Evolutionary conservation across 2,113 vertebrate genomes (phyloP), one percentile per base, ranked within the genome.

Genomic region (Lycaon pictus): DNA sequence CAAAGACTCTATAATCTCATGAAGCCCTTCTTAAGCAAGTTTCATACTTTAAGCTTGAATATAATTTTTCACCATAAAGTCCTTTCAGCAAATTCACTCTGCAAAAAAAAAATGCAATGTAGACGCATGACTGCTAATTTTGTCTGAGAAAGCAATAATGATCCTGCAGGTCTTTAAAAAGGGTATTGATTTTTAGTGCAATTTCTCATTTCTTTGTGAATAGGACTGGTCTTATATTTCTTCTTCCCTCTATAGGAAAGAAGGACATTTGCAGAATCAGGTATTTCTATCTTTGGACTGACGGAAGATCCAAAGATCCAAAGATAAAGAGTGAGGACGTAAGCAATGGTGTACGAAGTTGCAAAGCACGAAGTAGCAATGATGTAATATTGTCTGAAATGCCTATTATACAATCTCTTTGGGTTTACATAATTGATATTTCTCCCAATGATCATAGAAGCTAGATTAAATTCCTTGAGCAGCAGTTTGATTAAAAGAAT

Each of bases 101-200:
- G 19, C 55, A 81, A 58, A 92, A 97, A 35, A 88, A 88, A 93
- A 95, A 82, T 87, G 67, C 62, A 80, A 96, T 62, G 7, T 15
- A 79, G 48, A 93, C 93, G 83, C n/a, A 80, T 92, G 93, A 93
- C 58, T 11, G 53, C 8, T 90, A 80, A 96, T 90, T 96, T 95
- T 92, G 62, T 92, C 93, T 94, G 80, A 96, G 84, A 88, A 97
- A 95, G 93, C 62, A 95, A 72, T 86, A 97, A 95, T 69, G 83
- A 83, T 74, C 16, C 4, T 89, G 32, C 3, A 37, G 37, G n/a
- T 77, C 79, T 83, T 96, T 63, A 90, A 88, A 88, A 95, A 86
- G 55, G 48, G 20, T 74, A 80, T 94, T 96, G 93, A 97, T 97
- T 97, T 97, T 95, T 58, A 85, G 17, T 82, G 77, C 13, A 88